Evolutionary conservation across 37 sponge, comb jelly and placozoan genomes (phyloP), one percentile per base, ranked within the genome.

Genomic region (Corticium candelabrum): DNA sequence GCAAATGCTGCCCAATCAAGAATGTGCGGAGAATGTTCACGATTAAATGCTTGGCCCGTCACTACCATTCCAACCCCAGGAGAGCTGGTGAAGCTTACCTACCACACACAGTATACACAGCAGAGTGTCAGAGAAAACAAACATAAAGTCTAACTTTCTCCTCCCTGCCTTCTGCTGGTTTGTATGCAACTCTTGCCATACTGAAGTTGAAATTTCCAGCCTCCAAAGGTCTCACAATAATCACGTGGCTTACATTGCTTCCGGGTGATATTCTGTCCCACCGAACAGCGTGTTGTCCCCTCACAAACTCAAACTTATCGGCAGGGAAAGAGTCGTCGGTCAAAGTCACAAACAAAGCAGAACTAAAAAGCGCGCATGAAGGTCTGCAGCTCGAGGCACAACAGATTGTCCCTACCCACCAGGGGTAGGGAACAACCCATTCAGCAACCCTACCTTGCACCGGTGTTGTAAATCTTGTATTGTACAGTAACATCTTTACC

Each of bases 1-100:
- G 79, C 83, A 78, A 94, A 90, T n/a, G 91, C 91, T 34, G 89
- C 40, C 94, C 94, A 94, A n/a, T 94, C 94, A 11, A 78, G 37
- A 76, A 88, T 33, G 77, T 91, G 94, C 40, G 82, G 41, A 37
- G 82, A 86, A 39, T 85, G 76, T 67, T 79, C 81, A 3, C 94
- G 74, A 39, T 89, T 76, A 80, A 84, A 93, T 30, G 86, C 90
- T 7, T 81, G 73, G 38, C 83, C 81, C 1, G 80, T 41, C 2
- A 85, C 15, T 0, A 93, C 71, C 34, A 68, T 40, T 1, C 82
- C 69, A 40, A 75, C 67, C 30, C 90, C 90, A 27, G 94, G 94
- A 69, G 90, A 83, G 86, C 90, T 93, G 76, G 83, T 87, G 39
- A 75, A 88, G 43, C 86, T 73, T 40, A 41, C 40, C 92, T 91